These are phyloP conservation scores for Sebastes itinus DNA, from an alignment of 2,797 vertebrate species.

Conservation along the genomic window DNA sequence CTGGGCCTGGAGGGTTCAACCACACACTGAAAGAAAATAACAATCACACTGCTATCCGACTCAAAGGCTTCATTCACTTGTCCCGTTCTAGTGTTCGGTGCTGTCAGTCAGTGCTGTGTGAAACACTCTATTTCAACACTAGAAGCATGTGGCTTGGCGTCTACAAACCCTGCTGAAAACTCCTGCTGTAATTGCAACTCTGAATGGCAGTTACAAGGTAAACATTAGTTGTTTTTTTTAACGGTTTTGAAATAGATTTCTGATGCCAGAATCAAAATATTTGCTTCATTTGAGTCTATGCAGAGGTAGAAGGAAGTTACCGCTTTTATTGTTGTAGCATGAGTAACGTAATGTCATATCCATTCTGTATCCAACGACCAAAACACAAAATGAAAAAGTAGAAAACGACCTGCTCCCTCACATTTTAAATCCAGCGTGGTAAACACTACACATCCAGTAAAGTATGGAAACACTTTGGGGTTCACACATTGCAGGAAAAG, in stretches of 20 bases:
- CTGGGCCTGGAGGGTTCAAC: slow-evolving; percentile 1
- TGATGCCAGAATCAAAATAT: no score
- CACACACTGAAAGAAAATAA: not conserved
- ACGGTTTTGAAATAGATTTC: no score
- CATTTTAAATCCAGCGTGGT: no score
- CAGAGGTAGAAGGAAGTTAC: accelerated
- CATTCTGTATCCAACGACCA: no score
- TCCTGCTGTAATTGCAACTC: not conserved
- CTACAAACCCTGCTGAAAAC: not conserved
- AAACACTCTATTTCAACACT: not conserved
- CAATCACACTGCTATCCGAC: not conserved
- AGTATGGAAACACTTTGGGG: no score
- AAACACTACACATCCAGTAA: no score
- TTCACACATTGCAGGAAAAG: no score
- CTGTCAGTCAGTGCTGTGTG: not conserved
- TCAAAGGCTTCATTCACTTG: not conserved
- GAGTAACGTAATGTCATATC: no score
- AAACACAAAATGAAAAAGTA: no score
- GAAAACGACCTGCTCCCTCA: no score
- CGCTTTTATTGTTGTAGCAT: no score
- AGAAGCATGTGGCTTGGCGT: not conserved
- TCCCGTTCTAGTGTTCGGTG: not conserved
- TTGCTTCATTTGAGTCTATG: no score
- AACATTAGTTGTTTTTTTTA: not conserved
- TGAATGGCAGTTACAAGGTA: not conserved